These are phyloP conservation scores for Bujurquina vittata DNA, from an alignment of 2,113 vertebrate species.

Conservation along the genomic window DNA sequence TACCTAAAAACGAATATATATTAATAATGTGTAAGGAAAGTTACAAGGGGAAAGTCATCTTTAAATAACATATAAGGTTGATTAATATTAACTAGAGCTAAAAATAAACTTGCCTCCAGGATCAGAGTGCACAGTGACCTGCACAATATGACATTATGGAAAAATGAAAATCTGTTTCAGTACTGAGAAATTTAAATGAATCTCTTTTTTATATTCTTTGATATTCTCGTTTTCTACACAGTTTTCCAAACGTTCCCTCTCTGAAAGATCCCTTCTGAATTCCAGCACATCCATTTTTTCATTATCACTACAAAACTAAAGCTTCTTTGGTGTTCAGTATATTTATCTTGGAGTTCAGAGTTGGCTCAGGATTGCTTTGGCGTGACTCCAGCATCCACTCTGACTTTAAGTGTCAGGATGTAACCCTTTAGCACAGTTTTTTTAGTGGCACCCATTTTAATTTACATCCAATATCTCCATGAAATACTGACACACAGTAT, in stretches of 20 bases:
- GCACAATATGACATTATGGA: neutral
- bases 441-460: neutral
- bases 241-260: neutral
- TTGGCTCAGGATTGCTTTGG: constrained; percentile 24
- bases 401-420: neutral
- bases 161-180: neutral
- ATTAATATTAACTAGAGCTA: constrained; percentile 3
- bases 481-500: neutral
- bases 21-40: neutral
- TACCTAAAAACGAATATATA: neutral
- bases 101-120: neutral
- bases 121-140: neutral
- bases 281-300: neutral
- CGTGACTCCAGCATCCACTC: neutral
- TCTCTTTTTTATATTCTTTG: neutral
- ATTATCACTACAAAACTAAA: neutral
- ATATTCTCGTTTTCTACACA: neutral
- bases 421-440: neutral
- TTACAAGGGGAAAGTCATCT: neutral
- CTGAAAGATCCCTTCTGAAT: neutral
- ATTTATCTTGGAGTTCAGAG: constrained; percentile 28
- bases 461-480: neutral
- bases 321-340: constrained; percentile 14
- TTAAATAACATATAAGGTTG: neutral
- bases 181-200: neutral